Percentiles rank a stretch among this genome's conserved stretches.
Evolutionary conservation across 2,888 invertebrate genomes (phyloP).

Genomic region (Patella depressa): DNA sequence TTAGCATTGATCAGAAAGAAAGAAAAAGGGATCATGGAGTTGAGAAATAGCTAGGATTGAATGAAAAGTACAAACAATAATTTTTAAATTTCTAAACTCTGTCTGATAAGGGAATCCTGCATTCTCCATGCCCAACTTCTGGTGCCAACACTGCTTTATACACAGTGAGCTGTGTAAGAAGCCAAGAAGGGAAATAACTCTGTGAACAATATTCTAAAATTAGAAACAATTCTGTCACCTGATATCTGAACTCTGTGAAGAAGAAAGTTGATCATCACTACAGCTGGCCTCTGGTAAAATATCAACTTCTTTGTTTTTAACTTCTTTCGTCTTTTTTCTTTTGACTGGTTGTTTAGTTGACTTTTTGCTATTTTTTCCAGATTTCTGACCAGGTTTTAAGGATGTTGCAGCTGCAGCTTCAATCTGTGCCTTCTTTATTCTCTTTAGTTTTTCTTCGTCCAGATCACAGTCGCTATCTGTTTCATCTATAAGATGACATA

Average conservation of each 20-base stretch:
- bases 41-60: not conserved
- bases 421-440: not conserved
- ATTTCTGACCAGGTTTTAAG: not conserved
- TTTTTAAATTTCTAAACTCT: too few species aligned
- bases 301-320: not conserved
- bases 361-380: not conserved
- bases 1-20: too few species aligned
- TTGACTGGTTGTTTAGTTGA: not conserved
- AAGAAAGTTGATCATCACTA: constrained; percentile 32
- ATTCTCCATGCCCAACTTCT: too few species aligned
- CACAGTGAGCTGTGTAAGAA: not conserved
- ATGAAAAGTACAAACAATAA: too few species aligned
- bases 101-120: too few species aligned
- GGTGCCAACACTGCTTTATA: too few species aligned
- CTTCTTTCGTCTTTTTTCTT: not conserved
- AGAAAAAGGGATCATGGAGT: too few species aligned
- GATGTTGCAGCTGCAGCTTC: not conserved
- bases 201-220: not conserved
- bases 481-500: constrained; percentile 44
- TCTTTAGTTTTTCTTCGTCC: constrained; percentile 23
- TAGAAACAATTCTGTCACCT: constrained; percentile 29
- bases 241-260: constrained; percentile 41
- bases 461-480: constrained; percentile 59
- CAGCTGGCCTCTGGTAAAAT: constrained; percentile 6
- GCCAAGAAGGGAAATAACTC: not conserved